Conservation (phyloP, 2,888 invertebrate species). For the Lycocerus yunnanus region DNA sequence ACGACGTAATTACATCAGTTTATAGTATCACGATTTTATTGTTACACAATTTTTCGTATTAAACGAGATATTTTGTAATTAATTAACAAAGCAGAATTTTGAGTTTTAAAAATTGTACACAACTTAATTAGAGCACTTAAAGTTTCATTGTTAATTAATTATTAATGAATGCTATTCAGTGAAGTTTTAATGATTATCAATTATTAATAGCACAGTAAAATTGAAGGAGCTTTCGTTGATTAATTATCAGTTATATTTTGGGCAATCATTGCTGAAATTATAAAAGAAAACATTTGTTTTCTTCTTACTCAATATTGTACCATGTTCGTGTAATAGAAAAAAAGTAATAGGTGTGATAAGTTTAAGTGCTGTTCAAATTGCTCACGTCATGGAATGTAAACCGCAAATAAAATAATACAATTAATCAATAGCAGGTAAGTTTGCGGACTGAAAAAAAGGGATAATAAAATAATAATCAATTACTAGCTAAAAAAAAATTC, state of each 20-base stretch:
- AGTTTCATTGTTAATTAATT: neutral
- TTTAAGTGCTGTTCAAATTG: too few relatives aligned
- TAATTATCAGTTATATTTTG: too few relatives aligned
- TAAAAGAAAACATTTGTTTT: too few relatives aligned
- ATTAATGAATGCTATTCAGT: neutral
- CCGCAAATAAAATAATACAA: neutral
- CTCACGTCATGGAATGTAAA: neutral
- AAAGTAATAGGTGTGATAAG: too few relatives aligned
- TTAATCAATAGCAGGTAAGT: neutral
- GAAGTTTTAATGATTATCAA: neutral
- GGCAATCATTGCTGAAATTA: too few relatives aligned
- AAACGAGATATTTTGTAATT: neutral
- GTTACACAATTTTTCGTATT: neutral
- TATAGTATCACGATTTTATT: neutral
- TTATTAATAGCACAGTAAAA: neutral
- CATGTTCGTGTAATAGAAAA: too few relatives aligned
- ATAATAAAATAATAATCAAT: neutral
- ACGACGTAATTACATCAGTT: neutral
- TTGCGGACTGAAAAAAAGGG: neutral
- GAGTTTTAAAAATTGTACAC: neutral
- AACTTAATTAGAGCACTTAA: neutral
- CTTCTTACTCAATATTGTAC: too few relatives aligned
- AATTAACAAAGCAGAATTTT: neutral
- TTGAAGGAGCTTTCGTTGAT: too few relatives aligned
- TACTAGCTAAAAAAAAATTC: too few relatives aligned